Base-by-base conservation (phyloP, 35 echinoderm and acorn worm genomes). In the Ptychodera flava region DNA sequence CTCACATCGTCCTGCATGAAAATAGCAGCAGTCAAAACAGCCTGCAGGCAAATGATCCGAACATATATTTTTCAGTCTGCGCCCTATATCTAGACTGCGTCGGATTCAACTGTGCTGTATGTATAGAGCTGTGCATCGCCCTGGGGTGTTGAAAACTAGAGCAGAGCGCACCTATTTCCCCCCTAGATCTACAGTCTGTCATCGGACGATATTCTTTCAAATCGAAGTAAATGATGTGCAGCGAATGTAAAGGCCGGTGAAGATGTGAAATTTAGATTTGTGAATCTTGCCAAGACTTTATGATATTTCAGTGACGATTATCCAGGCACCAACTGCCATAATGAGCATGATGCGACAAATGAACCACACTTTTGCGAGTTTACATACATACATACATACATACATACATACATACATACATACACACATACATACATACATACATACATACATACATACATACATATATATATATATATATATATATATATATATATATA, bases 401-500 rank as follows among this genome's bases (percentile, higher is more conserved):
- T 64, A 64, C 45, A 64, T 64, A 64, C 45, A 64, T 64, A 64
- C 45, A 64, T 64, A 64, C 45, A 64, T 64, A 64, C 45, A 64
- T 64, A 64, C 45, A 64, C 22, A 64, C 45, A 64, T 64, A 64
- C 45, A 64, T 64, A 64, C 45, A 64, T 64, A 64, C 45, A 64
- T 64, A 64, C 45, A 64, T 64, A 22, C 45, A 64, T 64, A 22
- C 45, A 64, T 64, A 22, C 45, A 64, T 64, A 22, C 45, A 64
- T 64, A 22, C 45, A 64, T 64, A 22, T 6, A 64, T 64, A 22
- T 6, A 64, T 64, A 22, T 6, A 64, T 64, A 22, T 6, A 64
- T 64, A 22, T 6, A 64, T 64, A 22, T 6, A 64, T 64, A 22
- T 64, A 64, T 64, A 22, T 64, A 64, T 64, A 22, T 64, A 64